Percentiles rank a stretch among this genome's conserved stretches.
phyloP scores from a whole-genome alignment of 2,797 vertebrate genomes.

The Rhinichthys osculus region DNA sequence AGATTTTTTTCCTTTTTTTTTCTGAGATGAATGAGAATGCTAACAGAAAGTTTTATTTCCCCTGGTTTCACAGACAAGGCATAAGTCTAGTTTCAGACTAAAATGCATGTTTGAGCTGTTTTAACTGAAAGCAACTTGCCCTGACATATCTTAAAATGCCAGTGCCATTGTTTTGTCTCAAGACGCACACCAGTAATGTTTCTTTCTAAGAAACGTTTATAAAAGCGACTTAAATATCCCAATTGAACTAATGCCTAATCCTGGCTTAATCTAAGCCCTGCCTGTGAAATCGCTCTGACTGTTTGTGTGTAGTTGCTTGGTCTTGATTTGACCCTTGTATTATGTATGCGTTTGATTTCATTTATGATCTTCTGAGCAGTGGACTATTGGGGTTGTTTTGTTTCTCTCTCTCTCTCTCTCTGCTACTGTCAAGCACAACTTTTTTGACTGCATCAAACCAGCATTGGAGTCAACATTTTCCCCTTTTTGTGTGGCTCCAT shows the following conservation, averaged over 20 bases:
- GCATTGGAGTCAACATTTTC: not conserved
- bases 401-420: not conserved
- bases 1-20: not conserved
- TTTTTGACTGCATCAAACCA: conserved; percentile 19
- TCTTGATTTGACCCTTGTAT: not conserved
- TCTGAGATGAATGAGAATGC: not conserved
- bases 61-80: too few relatives aligned
- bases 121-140: too few relatives aligned
- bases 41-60: not conserved
- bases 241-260: too few relatives aligned
- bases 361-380: not conserved
- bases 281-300: not conserved
- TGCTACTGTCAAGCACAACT: not conserved
- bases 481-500: not conserved
- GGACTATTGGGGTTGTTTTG: not conserved
- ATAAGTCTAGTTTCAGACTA: too few relatives aligned
- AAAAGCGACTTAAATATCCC: too few relatives aligned
- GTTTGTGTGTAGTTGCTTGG: not conserved
- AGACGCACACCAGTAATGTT: too few relatives aligned
- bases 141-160: too few relatives aligned
- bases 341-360: not conserved
- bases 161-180: too few relatives aligned
- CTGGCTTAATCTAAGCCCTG: not conserved
- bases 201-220: too few relatives aligned
- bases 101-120: too few relatives aligned